Evolutionary conservation across 1,140 invertebrate genomes (phyloP).

Genomic region (Ectropis grisescens): DNA sequence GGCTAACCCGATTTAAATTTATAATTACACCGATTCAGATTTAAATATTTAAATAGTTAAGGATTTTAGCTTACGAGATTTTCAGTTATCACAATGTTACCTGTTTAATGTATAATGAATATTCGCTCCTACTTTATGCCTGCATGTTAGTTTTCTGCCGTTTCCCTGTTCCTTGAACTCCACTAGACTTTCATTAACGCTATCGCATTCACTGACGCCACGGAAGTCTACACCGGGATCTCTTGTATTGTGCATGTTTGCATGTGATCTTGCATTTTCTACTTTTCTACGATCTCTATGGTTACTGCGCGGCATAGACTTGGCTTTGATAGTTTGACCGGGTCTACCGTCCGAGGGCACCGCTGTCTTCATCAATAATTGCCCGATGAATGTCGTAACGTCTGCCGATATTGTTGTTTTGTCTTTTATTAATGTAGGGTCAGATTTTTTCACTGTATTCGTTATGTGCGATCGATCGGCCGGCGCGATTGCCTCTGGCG

Average conservation of each 20-base stretch:
- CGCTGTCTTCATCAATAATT: constrained; percentile 39
- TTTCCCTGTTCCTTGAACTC: constrained; percentile 37
- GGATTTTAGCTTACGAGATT: too few species aligned
- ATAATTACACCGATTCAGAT: too few species aligned
- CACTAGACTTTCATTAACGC: constrained; percentile 25
- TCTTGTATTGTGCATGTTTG: constrained; percentile 54
- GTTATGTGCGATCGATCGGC: constrained; percentile 32
- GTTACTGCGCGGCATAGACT: constrained; percentile 69
- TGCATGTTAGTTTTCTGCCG: constrained; percentile 44
- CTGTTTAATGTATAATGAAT: constrained; percentile 6
- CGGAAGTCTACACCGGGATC: constrained; percentile 24
- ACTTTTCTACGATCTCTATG: constrained; percentile 69
- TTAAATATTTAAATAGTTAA: too few species aligned
- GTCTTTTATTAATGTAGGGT: constrained; percentile 42
- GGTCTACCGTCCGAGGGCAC: constrained; percentile 46
- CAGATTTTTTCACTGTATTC: constrained; percentile 27
- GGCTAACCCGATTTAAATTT: constrained; percentile 15
- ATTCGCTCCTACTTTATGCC: constrained; percentile 63
- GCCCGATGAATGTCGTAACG: constrained; percentile 51
- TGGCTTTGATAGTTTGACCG: constrained; percentile 58
- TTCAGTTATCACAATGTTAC: too few species aligned
- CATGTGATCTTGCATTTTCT: constrained; percentile 61
- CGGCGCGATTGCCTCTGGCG: constrained; percentile 43
- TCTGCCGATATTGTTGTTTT: constrained; percentile 53
- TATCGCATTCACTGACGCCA: constrained; percentile 4